These are phyloP conservation scores for Tyrophagus putrescentiae DNA, from an alignment of 1,140 invertebrate species.

Conservation along the genomic window DNA sequence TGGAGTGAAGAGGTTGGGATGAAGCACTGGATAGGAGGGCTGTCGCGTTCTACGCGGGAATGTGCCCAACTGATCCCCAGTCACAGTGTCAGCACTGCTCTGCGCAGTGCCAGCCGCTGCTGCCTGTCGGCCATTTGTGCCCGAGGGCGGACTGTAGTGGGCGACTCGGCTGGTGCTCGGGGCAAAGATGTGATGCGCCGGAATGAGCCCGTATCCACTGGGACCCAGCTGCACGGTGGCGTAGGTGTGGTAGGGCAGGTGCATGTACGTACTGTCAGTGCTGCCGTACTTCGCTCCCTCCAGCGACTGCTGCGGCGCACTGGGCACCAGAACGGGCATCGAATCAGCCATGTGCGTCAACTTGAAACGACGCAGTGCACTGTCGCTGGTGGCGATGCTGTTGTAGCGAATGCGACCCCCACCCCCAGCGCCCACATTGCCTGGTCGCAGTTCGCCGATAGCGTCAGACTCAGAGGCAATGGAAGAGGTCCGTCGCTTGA, in stretches of 20 bases:
- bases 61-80: no score
- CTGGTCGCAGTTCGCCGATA: background rate
- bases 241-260: slow-evolving; percentile 2
- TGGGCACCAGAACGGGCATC: background rate
- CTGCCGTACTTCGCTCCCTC: background rate
- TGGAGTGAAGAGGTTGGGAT: slow-evolving; percentile 10
- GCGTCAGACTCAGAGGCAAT: background rate
- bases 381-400: no score
- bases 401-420: no score
- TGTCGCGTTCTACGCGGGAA: background rate
- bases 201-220: slow-evolving; percentile 7
- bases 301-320: background rate
- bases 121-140: background rate
- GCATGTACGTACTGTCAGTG: background rate
- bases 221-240: slow-evolving; percentile 4
- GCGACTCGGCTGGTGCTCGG: background rate
- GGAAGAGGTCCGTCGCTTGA: background rate
- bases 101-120: no score
- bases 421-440: no score
- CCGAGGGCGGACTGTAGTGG: background rate
- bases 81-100: no score
- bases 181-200: background rate
- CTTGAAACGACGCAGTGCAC: no score
- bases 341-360: background rate
- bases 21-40: background rate